These are phyloP conservation scores for Drosophila mauritiana DNA, from an alignment of 1,140 invertebrate genomes.

Conservation along the genomic window DNA sequence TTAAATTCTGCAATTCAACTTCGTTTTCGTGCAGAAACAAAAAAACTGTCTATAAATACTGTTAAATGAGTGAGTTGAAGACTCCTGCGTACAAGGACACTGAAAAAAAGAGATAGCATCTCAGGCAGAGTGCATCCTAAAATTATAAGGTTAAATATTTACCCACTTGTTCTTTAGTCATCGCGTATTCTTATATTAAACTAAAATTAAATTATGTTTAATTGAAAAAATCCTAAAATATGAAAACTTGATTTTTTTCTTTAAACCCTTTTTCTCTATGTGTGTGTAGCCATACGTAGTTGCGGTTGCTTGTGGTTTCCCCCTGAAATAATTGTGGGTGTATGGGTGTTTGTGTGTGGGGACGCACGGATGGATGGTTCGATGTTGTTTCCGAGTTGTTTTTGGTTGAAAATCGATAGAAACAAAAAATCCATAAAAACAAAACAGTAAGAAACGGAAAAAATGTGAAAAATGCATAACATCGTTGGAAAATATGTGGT, in stretches of 20 bases:
- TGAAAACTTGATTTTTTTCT: background rate
- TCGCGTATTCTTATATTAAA: background rate
- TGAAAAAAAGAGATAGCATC: background rate
- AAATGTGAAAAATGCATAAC: constrained; percentile 9
- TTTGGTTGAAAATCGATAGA: constrained; percentile 67
- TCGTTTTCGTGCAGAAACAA: constrained; percentile 42
- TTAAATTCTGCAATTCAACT: constrained; percentile 59
- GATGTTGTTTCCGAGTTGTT: constrained; percentile 61
- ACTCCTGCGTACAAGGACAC: constrained; percentile 19
- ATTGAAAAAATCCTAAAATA: background rate
- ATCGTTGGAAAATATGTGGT: background rate
- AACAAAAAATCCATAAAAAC: constrained; percentile 48
- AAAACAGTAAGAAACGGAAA: constrained; percentile 13
- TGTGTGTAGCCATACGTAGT: constrained; percentile 33
- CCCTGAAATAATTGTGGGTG: constrained; percentile 51
- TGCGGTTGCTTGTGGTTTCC: constrained; percentile 58
- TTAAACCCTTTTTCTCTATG: constrained; percentile 9
- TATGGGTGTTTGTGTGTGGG: constrained; percentile 33
- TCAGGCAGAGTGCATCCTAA: background rate
- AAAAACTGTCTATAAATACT: constrained; percentile 71
- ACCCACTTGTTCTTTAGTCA: background rate
- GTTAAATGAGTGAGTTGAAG: constrained; percentile 49
- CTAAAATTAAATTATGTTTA: too few relatives aligned
- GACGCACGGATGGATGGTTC: constrained; percentile 51
- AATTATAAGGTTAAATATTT: background rate